Conservation (phyloP, 2,797 vertebrate species). For the Poeciliopsis gracilis region DNA sequence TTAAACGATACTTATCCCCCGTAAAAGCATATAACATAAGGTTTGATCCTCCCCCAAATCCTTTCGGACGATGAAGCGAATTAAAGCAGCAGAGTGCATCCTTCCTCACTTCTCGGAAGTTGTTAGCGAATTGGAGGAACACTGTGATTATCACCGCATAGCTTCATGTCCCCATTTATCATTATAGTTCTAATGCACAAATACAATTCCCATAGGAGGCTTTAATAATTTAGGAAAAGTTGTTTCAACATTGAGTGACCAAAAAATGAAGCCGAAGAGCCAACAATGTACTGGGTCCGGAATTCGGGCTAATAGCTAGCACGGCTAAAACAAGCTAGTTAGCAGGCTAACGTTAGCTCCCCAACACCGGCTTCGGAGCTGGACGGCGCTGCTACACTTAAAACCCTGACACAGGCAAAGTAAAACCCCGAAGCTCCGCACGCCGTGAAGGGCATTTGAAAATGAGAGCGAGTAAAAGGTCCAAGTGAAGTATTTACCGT, state of each 20-base stretch:
- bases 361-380: conserved; percentile 46
- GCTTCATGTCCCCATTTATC: not conserved
- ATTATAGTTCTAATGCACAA: not conserved
- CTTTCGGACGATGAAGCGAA: not conserved
- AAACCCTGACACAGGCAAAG: not conserved
- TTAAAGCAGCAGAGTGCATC: not conserved
- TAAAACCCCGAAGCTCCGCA: not conserved
- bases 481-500: conserved; percentile 81
- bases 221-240: rapidly evolving
- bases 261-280: not conserved
- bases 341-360: conserved; percentile 55
- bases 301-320: conserved; percentile 39
- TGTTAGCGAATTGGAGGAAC: conserved; percentile 31
- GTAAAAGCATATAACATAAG: not conserved
- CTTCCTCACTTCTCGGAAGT: conserved; percentile 41
- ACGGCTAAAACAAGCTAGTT: conserved; percentile 39
- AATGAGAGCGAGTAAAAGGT: rapidly evolving
- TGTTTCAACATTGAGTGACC: not conserved
- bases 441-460: not conserved
- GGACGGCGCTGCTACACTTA: not conserved
- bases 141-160: conserved; percentile 16
- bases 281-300: not conserved
- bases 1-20: not conserved
- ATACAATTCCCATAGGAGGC: rapidly evolving
- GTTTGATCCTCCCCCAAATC: not conserved